These are phyloP conservation scores for Pelvicachromis taeniatus DNA, from an alignment of 2,113 vertebrate species.

Conservation along the genomic window DNA sequence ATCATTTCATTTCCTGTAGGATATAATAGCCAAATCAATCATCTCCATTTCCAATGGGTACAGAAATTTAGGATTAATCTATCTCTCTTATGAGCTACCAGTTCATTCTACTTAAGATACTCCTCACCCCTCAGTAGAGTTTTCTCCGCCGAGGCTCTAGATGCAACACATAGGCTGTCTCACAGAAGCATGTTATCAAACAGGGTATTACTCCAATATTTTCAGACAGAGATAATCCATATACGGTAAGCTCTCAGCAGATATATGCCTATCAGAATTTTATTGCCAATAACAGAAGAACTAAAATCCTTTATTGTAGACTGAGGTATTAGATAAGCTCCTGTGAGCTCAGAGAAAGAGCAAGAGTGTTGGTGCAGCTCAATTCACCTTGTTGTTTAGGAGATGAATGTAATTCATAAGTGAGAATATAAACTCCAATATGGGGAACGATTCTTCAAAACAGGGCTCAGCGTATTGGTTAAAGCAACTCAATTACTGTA, in stretches of 20 bases:
- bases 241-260: slow-evolving; percentile 22
- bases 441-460: not conserved
- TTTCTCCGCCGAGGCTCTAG: slow-evolving; percentile 20
- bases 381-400: not conserved
- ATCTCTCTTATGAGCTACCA: slow-evolving; percentile 18
- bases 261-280: slow-evolving; percentile 40
- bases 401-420: not conserved
- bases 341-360: slow-evolving; percentile 1
- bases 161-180: slow-evolving; percentile 35
- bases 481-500: not conserved
- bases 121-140: not conserved
- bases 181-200: slow-evolving; percentile 28
- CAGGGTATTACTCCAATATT: slow-evolving; percentile 12
- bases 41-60: slow-evolving; percentile 30
- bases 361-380: slow-evolving; percentile 16
- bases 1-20: slow-evolving; percentile 29
- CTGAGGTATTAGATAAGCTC: not conserved
- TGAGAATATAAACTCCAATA: not conserved
- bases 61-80: slow-evolving; percentile 21
- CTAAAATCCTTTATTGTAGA: slow-evolving; percentile 8
- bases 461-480: not conserved
- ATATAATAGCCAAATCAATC: slow-evolving; percentile 54
- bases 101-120: not conserved
- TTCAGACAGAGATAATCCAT: slow-evolving; percentile 46
- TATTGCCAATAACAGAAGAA: slow-evolving; percentile 51